Conservation (phyloP, 1,140 invertebrate species). For the Pseudomyrmex concolor region DNA sequence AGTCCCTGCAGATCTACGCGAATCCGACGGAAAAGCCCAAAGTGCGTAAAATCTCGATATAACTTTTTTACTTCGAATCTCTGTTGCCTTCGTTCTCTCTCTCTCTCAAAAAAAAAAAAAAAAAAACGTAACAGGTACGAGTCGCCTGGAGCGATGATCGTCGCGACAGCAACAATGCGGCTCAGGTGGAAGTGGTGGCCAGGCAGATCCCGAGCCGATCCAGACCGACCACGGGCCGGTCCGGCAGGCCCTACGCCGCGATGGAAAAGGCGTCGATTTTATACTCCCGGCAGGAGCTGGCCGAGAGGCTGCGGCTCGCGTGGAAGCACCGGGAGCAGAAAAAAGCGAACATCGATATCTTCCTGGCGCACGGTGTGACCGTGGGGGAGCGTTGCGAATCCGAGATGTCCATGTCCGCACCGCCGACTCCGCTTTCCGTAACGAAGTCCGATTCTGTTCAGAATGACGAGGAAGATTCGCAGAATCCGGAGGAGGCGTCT, state of each 20-base stretch:
- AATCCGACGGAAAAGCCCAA: slow-evolving; percentile 68
- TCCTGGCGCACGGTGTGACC: slow-evolving; percentile 83
- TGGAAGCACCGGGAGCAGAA: slow-evolving; percentile 85
- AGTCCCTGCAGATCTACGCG: slow-evolving; percentile 68
- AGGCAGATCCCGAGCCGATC: slow-evolving; percentile 78
- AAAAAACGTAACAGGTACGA: slow-evolving; percentile 68
- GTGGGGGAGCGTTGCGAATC: slow-evolving; percentile 79
- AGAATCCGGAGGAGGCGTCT: neutral
- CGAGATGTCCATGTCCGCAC: slow-evolving; percentile 67
- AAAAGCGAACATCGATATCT: slow-evolving; percentile 86
- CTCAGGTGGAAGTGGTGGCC: slow-evolving; percentile 80
- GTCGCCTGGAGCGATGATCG: slow-evolving; percentile 79
- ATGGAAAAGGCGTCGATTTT: slow-evolving; percentile 84
- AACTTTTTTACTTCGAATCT: neutral
- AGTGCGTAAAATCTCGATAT: slow-evolving; percentile 28
- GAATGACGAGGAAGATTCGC: neutral
- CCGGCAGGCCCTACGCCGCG: slow-evolving; percentile 24
- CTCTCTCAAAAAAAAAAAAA: neutral
- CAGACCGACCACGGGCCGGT: slow-evolving; percentile 69
- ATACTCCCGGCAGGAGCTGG: slow-evolving; percentile 85
- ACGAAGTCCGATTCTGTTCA: neutral
- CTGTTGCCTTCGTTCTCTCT: too few relatives aligned
- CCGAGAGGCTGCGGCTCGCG: slow-evolving; percentile 84
- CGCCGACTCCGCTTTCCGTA: slow-evolving; percentile 24
- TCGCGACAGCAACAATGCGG: slow-evolving; percentile 58